Evolutionary conservation across 2,888 invertebrate species (phyloP).

Genomic region (Ormyrus thymus): DNA sequence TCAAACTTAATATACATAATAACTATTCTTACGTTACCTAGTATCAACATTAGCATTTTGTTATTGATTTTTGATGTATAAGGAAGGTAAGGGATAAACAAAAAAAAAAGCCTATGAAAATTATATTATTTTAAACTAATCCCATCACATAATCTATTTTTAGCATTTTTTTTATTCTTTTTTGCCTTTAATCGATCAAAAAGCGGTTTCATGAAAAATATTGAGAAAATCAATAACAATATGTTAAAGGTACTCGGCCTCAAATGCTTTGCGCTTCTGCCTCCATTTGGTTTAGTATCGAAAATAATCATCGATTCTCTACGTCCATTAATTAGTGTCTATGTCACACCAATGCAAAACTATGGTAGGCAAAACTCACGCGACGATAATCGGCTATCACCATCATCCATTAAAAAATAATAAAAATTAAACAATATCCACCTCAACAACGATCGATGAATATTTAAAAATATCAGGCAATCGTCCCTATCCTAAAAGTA

Average conservation of each 20-base stretch:
- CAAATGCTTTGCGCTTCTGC: constrained; percentile 51
- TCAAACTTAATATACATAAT: constrained; percentile 47
- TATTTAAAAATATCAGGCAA: constrained; percentile 38
- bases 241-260: constrained; percentile 54
- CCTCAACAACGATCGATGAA: constrained; percentile 39
- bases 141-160: constrained; percentile 19
- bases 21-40: constrained; percentile 44
- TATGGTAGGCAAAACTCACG: constrained; percentile 33
- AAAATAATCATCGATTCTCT: constrained; percentile 55
- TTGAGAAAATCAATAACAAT: constrained; percentile 54
- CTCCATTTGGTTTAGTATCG: constrained; percentile 52
- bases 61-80: constrained; percentile 45
- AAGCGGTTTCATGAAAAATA: constrained; percentile 33
- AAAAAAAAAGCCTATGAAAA: constrained; percentile 34
- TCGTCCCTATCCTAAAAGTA: constrained; percentile 17
- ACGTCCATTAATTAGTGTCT: constrained; percentile 47
- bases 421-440: constrained; percentile 37
- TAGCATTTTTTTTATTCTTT: constrained; percentile 29
- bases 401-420: constrained; percentile 25
- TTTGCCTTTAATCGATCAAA: constrained; percentile 32
- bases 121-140: constrained; percentile 48
- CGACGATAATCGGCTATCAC: constrained; percentile 25
- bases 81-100: not conserved
- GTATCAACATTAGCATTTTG: constrained; percentile 51
- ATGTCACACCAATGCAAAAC: constrained; percentile 42